Conservation (phyloP, 37 sponge, comb jelly and placozoan genomes). For the Halichondria panicea region DNA sequence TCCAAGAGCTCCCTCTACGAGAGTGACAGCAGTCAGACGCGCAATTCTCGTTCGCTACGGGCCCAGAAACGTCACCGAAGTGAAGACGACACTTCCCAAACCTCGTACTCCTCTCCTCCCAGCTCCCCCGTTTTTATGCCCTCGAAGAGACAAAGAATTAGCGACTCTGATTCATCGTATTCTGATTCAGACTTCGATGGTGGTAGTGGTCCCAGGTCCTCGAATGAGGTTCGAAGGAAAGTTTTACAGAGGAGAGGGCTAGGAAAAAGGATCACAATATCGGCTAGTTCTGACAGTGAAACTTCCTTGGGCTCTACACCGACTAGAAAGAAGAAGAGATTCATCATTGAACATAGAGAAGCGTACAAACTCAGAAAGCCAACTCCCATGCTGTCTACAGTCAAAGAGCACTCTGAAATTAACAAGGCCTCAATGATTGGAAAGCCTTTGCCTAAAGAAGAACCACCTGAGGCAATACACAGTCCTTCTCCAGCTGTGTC, state of each 20-base stretch:
- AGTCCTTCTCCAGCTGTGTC: too few relatives aligned
- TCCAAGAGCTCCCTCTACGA: too few relatives aligned
- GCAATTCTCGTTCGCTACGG: slow-evolving; percentile 10
- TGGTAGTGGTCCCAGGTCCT: background rate
- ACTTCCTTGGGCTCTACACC: background rate
- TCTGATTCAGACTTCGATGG: slow-evolving; percentile 28
- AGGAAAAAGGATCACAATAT: too few relatives aligned
- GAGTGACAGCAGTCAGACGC: too few relatives aligned
- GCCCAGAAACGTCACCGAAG: slow-evolving; percentile 18
- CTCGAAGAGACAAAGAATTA: background rate
- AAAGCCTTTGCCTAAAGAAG: too few relatives aligned
- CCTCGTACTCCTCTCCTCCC: slow-evolving; percentile 3
- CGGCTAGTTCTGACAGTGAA: slow-evolving; percentile 7
- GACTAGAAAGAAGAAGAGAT: background rate
- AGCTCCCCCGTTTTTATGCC: slow-evolving; percentile 12
- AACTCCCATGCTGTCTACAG: background rate
- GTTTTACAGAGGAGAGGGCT: too few relatives aligned
- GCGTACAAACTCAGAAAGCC: slow-evolving; percentile 12
- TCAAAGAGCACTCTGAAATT: background rate
- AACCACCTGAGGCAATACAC: too few relatives aligned
- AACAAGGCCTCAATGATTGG: too few relatives aligned
- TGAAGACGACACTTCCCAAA: background rate
- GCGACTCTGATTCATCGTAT: slow-evolving; percentile 26
- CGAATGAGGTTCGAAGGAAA: background rate
- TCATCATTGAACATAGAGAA: background rate